These are phyloP conservation scores for Rhingia rostrata DNA, from an alignment of 2,888 invertebrate genomes.

Conservation along the genomic window DNA sequence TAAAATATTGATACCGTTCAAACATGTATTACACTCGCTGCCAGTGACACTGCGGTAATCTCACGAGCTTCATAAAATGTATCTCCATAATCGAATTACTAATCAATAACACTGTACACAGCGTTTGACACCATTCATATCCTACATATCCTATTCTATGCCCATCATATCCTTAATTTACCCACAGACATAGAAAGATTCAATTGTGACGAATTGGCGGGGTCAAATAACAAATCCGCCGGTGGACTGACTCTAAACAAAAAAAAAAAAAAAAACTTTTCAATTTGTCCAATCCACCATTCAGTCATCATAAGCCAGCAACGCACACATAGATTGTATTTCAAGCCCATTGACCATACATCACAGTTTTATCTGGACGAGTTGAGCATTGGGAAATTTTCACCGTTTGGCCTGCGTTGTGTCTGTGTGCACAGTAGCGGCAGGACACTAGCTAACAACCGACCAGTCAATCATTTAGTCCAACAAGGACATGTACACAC, in stretches of 20 bases:
- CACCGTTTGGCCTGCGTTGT: constrained; percentile 17
- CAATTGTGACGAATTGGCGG: too few relatives aligned
- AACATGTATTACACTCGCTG: too few relatives aligned
- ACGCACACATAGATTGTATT: constrained; percentile 56
- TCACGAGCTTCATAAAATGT: too few relatives aligned
- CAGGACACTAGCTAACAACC: not conserved
- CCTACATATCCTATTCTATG: too few relatives aligned
- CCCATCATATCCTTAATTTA: too few relatives aligned
- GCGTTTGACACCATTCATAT: too few relatives aligned
- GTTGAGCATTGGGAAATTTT: constrained; percentile 45
- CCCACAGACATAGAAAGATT: too few relatives aligned
- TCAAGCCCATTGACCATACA: constrained; percentile 63
- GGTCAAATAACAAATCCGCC: too few relatives aligned
- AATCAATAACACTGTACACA: too few relatives aligned
- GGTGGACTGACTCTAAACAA: not conserved
- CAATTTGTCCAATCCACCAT: constrained; percentile 61
- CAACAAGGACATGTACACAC: constrained; percentile 2
- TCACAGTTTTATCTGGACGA: constrained; percentile 60
- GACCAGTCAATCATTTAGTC: constrained; percentile 65
- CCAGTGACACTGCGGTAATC: too few relatives aligned
- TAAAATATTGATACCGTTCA: too few relatives aligned
- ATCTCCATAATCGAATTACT: too few relatives aligned
- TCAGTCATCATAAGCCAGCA: constrained; percentile 49
- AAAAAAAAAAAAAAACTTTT: constrained; percentile 44
- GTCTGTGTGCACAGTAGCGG: constrained; percentile 10